Evolutionary conservation across 1,140 invertebrate species (phyloP), one percentile per base, ranked within the genome.

Genomic region (Acromyrmex charruanus): DNA sequence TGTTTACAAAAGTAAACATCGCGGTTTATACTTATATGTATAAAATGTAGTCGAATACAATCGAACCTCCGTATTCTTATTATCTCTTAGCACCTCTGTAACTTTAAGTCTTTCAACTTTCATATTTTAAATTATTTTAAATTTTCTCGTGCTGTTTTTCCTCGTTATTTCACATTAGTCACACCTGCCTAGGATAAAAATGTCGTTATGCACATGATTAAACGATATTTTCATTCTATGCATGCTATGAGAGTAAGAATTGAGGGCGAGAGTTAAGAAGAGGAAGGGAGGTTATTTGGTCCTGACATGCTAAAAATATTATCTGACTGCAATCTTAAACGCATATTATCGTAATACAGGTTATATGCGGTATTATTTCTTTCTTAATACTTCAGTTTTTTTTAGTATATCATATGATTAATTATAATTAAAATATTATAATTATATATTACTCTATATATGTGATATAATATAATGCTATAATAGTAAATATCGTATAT

Each of bases 361-460:
- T 49, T 90, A 86, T 21, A 68, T 63, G 77, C 58, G 66, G 81
- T 66, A 35, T 66, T 68, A 18, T 66, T 75, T 86, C 59, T 85
- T 66, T 86, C 39, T 85, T 61, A 63, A 86, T 89, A 89, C 31
- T 90, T 89, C 82, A 81, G 35, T 39, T 39, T 92, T 66, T 82
- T 71, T 82, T 53, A 71, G 77, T 65, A 71, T 90, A 39, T 39
- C 69, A 69, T 74, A 59, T 68, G 28, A 9, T 85, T 31, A 65
- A 31, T 31, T 39, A 65, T 65, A 31, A 35, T 18, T 68, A 68
- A 68, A 68, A 61, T 85, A 79, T 21, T 72, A 68, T 68, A 55
- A 55, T 39, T 9, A 39, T 39, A 39, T 77, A 88, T 51, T n/a
- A 79, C 10, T 9, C 1, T 49, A 39, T 75, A 58, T 74, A 68